A percentile compares a stretch with the other conserved stretches of the same genome.
These are phyloP conservation scores for Stegana nigrithorax DNA, from an alignment of 2,888 invertebrate species.

Conservation along the genomic window DNA sequence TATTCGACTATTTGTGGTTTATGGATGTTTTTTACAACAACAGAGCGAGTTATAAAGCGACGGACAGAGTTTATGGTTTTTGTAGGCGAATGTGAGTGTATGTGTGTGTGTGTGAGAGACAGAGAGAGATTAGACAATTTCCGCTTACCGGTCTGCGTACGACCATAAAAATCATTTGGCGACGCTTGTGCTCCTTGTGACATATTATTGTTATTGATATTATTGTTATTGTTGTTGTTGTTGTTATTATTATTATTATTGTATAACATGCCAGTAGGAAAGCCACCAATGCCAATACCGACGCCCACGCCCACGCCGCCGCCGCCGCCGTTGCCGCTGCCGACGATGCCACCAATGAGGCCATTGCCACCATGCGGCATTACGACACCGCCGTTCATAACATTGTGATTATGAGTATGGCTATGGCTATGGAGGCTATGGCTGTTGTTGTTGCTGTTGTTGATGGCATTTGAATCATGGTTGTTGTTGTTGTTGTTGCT, in stretches of 20 bases:
- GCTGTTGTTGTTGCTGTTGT: slow-evolving; percentile 48
- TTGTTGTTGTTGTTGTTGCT: slow-evolving; percentile 40
- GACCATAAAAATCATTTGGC: slow-evolving; percentile 68
- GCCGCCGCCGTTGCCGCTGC: slow-evolving; percentile 30
- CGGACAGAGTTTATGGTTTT: neutral
- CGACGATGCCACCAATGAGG: slow-evolving; percentile 57
- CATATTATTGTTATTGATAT: slow-evolving; percentile 50
- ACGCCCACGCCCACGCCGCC: slow-evolving; percentile 47
- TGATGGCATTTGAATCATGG: slow-evolving; percentile 43
- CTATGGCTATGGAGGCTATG: slow-evolving; percentile 33
- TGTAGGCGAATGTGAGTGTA: no score
- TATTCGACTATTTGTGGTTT: no score
- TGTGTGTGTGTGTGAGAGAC: slow-evolving; percentile 7
- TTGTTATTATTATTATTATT: slow-evolving; percentile 54
- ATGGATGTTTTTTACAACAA: no score
- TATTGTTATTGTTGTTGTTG: slow-evolving; percentile 48
- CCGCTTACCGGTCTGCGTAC: slow-evolving; percentile 69
- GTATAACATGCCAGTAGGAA: slow-evolving; percentile 54
- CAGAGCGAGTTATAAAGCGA: neutral
- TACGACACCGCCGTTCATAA: slow-evolving; percentile 49
- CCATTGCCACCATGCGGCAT: slow-evolving; percentile 54
- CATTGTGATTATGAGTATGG: slow-evolving; percentile 38
- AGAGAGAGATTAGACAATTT: slow-evolving; percentile 31
- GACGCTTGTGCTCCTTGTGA: slow-evolving; percentile 29
- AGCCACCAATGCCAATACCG: slow-evolving; percentile 46